Conservation (phyloP, 1,140 invertebrate genomes). For the Aphaenogaster rudis region DNA sequence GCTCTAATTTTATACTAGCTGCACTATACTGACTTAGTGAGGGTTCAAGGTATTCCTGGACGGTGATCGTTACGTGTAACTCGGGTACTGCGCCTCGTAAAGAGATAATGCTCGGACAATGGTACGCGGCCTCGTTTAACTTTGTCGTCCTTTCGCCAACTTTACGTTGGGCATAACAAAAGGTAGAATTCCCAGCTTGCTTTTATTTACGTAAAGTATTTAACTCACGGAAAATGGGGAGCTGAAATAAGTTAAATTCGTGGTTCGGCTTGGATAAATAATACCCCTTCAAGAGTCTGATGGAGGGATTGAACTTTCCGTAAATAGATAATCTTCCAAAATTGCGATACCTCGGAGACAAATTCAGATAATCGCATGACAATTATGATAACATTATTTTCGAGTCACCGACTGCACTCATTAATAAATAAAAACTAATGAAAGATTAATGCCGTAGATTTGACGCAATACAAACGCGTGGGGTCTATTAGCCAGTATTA, state of each 20-base stretch:
- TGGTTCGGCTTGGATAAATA: background rate
- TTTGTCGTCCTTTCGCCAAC: constrained; percentile 13
- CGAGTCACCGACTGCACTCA: background rate
- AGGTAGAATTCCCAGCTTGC: constrained; percentile 2
- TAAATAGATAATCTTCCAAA: constrained; percentile 17
- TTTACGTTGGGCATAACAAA: constrained; percentile 20
- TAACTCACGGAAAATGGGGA: background rate
- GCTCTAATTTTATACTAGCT: background rate
- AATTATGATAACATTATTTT: background rate
- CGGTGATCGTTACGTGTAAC: constrained; percentile 36
- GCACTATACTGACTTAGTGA: background rate
- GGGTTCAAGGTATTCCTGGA: constrained; percentile 44
- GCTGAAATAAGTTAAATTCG: background rate
- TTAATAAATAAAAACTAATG: background rate
- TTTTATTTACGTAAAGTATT: constrained; percentile 14
- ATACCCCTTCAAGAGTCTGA: background rate
- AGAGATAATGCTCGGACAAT: constrained; percentile 49
- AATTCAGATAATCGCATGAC: background rate
- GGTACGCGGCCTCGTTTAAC: constrained; percentile 35
- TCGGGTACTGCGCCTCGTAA: constrained; percentile 7
- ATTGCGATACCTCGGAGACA: background rate
- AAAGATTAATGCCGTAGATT: background rate
- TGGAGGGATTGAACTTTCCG: background rate
- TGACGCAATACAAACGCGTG: background rate
- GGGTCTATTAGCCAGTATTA: constrained; percentile 14